Conservation (phyloP, 1,140 invertebrate species). For the Phortica variegata region DNA sequence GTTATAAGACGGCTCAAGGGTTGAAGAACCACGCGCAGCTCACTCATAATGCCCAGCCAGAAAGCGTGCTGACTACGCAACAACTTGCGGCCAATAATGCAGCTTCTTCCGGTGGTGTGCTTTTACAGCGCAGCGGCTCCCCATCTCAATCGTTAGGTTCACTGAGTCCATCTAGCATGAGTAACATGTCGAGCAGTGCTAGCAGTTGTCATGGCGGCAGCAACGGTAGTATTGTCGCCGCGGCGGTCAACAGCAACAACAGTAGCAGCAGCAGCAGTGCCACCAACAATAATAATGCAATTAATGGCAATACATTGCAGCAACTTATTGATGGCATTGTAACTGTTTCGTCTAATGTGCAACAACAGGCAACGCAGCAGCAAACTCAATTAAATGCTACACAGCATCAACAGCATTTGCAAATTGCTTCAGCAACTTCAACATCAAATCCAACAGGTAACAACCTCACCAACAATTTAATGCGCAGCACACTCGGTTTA, state of each 20-base stretch:
- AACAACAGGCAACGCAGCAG: slow-evolving; percentile 19
- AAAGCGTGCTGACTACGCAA: slow-evolving; percentile 35
- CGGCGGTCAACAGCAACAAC: slow-evolving; percentile 21
- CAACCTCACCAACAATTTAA: slow-evolving; percentile 51
- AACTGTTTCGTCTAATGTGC: slow-evolving; percentile 39
- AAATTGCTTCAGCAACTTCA: slow-evolving; percentile 17
- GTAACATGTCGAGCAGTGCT: slow-evolving; percentile 53
- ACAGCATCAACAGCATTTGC: slow-evolving; percentile 13
- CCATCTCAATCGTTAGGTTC: slow-evolving; percentile 54
- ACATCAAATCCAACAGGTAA: slow-evolving; percentile 42
- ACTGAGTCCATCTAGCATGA: slow-evolving; percentile 50
- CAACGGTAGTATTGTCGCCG: slow-evolving; percentile 20
- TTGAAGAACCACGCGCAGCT: slow-evolving; percentile 69
- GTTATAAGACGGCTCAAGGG: slow-evolving; percentile 75
- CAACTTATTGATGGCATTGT: slow-evolving; percentile 40
- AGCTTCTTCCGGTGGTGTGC: slow-evolving; percentile 4
- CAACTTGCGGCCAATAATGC: slow-evolving; percentile 7
- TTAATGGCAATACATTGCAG: slow-evolving; percentile 33
- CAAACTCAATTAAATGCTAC: slow-evolving; percentile 25
- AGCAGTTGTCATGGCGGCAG: slow-evolving; percentile 43
- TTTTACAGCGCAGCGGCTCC: slow-evolving; percentile 46
- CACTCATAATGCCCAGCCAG: slow-evolving; percentile 60
- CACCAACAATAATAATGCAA: slow-evolving; percentile 8
- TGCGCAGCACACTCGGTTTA: slow-evolving; percentile 55
- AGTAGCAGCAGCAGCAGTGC: slow-evolving; percentile 13